A percentile compares a stretch with the other conserved stretches of the same genome.
Conservation (phyloP, 92 coral and sea anemone genomes). For the Bergia puertoricense region DNA sequence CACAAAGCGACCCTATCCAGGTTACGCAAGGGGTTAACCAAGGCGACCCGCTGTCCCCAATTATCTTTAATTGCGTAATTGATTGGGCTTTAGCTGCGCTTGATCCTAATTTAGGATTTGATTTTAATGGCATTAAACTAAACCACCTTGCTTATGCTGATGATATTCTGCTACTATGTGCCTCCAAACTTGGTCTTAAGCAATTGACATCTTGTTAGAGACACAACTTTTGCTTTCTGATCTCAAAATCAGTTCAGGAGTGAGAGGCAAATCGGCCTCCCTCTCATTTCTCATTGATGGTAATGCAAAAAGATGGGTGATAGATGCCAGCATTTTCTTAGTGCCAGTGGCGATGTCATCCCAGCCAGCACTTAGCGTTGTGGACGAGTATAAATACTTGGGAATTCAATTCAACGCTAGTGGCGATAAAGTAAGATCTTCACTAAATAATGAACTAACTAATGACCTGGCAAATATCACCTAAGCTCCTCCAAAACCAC, state of each 20-base stretch:
- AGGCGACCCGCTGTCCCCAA: slow-evolving; percentile 22
- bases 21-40: slow-evolving; percentile 23
- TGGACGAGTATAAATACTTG: too few species aligned
- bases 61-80: slow-evolving; percentile 30
- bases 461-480: too few species aligned
- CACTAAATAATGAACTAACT: too few species aligned
- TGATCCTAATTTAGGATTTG: neutral
- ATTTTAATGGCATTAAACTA: neutral
- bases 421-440: too few species aligned
- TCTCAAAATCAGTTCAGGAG: neutral
- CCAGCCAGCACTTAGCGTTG: too few species aligned
- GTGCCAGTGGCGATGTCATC: too few species aligned
- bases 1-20: neutral
- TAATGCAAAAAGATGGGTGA: too few species aligned
- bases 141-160: slow-evolving; percentile 15
- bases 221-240: neutral
- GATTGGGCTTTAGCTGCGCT: neutral
- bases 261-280: neutral
- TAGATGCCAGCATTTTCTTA: too few species aligned
- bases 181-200: neutral
- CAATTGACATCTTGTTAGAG: neutral
- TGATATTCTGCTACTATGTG: neutral
- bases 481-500: too few species aligned
- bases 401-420: too few species aligned
- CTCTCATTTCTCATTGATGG: neutral